phyloP scores from a whole-genome alignment of 2,888 invertebrate species.

The Mactromeris polynyma region DNA sequence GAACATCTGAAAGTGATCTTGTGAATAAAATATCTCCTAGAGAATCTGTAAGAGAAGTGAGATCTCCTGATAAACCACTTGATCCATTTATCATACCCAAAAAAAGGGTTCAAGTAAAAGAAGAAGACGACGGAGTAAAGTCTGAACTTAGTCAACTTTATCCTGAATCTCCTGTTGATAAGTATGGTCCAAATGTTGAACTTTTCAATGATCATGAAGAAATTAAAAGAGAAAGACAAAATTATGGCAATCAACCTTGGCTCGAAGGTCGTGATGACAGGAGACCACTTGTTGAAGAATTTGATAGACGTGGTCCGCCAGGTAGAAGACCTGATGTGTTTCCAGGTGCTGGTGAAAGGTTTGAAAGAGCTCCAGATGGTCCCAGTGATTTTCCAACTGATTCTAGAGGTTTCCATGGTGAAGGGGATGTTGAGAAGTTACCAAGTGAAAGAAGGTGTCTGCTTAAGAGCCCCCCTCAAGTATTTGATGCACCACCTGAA shows the following conservation, averaged over 20 bases:
- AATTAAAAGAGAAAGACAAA: background rate
- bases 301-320: constrained; percentile 5
- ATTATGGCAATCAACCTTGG: constrained; percentile 5
- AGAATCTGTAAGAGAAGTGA: constrained; percentile 7
- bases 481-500: constrained; percentile 8
- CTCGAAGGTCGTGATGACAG: constrained; percentile 11
- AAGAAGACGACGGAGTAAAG: constrained; percentile 37
- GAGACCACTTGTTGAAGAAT: background rate
- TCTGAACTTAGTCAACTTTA: constrained; percentile 50
- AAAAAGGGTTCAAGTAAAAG: constrained; percentile 27
- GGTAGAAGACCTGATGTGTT: constrained; percentile 28
- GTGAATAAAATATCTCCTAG: background rate
- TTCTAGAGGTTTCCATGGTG: background rate
- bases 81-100: constrained; percentile 61
- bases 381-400: constrained; percentile 12
- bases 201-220: constrained; percentile 16
- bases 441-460: background rate
- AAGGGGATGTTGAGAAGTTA: background rate
- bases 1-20: constrained; percentile 12
- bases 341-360: constrained; percentile 19
- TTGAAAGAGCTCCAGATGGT: constrained; percentile 40
- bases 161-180: constrained; percentile 44
- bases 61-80: constrained; percentile 53
- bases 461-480: constrained; percentile 25
- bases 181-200: background rate